Evolutionary conservation across 2,113 vertebrate species (phyloP), one percentile per base, ranked within the genome.

Genomic region (Clupea harengus): DNA sequence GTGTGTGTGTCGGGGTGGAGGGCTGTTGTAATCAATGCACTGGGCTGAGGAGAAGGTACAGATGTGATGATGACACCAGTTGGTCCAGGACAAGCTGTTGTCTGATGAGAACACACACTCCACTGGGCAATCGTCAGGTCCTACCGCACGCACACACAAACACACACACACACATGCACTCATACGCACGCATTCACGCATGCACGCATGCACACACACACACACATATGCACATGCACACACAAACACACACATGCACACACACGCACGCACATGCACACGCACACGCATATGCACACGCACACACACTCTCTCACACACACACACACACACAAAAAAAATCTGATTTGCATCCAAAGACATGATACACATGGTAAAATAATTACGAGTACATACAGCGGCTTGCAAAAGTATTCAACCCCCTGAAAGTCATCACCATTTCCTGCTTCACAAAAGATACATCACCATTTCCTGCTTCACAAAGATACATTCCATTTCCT

Each of bases 261-360:
- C 22, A 78, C 80, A 49, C 25, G 72, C 81, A 86, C 54, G 39
- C 57, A 67, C 84, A 85, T 50, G 60, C 52, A 81, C 72, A 15
- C n/a, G 20, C 75, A 28, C 84, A 47, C 28, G 20, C 54, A 57
- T 6, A 57, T 6, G 7, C 39, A 39, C 39, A 39, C 39, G 39
- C 39, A 39, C 39, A 2, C 39, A 39, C 39, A 57, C 39, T 39
- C 39, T 39, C 39, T 1, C 39, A 39, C 39, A 39, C 39, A 39
- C 39, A 39, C 39, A 39, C 39, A 39, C 39, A 39, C 39, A 39
- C 39, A 39, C 39, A 39, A 1, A 39, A 39, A 39, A 39, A 39
- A 39, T 1, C 39, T 39, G 39, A 39, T 39, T 39, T 39, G 39
- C 39, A 39, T 39, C 2, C 39, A 39, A 1, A 39, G 39, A 39